Percentiles rank a stretch among this genome's conserved stretches.
Evolutionary conservation across 2,797 vertebrate species (phyloP).

Genomic region (Meriones psammophilus): DNA sequence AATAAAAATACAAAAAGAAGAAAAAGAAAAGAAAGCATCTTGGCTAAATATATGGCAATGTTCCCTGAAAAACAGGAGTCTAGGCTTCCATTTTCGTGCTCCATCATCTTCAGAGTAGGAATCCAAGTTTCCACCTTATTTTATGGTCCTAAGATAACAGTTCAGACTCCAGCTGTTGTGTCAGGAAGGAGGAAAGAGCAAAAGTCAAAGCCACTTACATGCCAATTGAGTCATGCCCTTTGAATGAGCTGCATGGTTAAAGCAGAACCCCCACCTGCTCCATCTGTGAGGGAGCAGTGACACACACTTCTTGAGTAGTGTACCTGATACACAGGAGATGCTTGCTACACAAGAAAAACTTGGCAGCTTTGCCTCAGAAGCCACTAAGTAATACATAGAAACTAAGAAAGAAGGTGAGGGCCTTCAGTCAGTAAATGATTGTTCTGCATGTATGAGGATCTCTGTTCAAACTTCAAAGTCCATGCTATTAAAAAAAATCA

Average conservation of each 20-base stretch:
- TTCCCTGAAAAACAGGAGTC: neutral
- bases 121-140: neutral
- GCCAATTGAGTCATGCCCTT: neutral
- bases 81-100: neutral
- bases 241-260: neutral
- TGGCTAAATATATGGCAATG: neutral
- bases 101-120: neutral
- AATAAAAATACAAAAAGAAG: too few species aligned
- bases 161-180: neutral
- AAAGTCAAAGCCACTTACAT: neutral
- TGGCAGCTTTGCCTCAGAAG: neutral
- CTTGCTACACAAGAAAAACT: neutral
- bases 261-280: too few species aligned
- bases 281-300: neutral
- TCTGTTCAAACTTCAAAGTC: neutral
- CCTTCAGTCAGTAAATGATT: neutral
- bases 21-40: too few species aligned
- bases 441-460: neutral
- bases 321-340: neutral
- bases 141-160: neutral
- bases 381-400: conserved; percentile 20
- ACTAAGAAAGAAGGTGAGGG: neutral
- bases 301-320: neutral
- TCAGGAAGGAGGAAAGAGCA: neutral
- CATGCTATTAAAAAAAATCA: neutral